These are phyloP conservation scores for Boloria euphrosyne DNA, from an alignment of 2,888 invertebrate species.

Conservation along the genomic window DNA sequence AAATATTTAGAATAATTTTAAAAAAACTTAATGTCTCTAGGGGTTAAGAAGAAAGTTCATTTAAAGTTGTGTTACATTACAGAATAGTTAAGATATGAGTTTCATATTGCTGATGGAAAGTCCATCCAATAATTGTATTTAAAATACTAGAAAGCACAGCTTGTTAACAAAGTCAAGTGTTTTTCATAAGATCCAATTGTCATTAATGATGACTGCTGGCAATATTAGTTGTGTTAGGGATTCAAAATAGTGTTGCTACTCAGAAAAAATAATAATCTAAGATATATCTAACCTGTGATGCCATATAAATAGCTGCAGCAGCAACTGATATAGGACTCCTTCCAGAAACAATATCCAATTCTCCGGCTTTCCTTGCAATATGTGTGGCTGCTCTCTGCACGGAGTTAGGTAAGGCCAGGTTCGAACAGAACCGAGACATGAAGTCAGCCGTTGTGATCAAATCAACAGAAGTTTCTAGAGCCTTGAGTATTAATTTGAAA, in stretches of 20 bases:
- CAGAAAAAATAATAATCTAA: neutral
- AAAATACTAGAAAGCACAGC: too few species aligned
- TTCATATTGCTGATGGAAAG: too few species aligned
- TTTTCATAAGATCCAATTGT: too few species aligned
- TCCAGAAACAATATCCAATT: constrained; percentile 98
- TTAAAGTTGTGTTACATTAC: too few species aligned
- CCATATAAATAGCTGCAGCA: constrained; percentile 99
- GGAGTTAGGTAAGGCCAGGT: constrained; percentile 92
- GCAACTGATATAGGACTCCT: constrained; percentile 99
- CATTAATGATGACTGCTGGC: too few species aligned
- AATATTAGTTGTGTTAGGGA: too few species aligned
- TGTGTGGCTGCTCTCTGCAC: constrained; percentile 97
- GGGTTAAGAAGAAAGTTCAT: too few species aligned
- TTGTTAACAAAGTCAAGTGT: too few species aligned
- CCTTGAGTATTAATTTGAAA: constrained; percentile 97
- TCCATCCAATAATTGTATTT: too few species aligned
- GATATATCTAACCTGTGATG: constrained; percentile 88
- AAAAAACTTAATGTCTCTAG: too few species aligned
- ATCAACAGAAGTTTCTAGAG: constrained; percentile 97
- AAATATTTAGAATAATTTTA: too few species aligned
- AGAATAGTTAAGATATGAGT: too few species aligned
- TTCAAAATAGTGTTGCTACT: neutral
- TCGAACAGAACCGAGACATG: constrained; percentile 99
- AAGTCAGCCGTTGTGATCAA: constrained; percentile 99
- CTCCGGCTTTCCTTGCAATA: constrained; percentile 97